A percentile compares a stretch with the other conserved stretches of the same genome.
Evolutionary conservation across 2,113 vertebrate species (phyloP).

Genomic region (Pygoscelis antarcticus): DNA sequence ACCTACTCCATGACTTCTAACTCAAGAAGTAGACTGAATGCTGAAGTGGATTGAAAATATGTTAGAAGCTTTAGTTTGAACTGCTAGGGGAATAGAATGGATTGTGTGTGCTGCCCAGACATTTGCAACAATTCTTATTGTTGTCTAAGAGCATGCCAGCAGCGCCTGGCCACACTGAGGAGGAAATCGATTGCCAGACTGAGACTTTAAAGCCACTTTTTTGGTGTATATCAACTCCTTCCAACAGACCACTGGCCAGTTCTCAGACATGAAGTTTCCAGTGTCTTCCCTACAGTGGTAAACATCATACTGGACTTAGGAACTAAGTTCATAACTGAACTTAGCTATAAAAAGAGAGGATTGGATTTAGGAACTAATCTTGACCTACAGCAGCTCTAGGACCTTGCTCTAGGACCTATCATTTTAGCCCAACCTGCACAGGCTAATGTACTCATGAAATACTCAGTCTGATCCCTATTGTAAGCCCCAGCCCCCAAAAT

Average conservation of each 20-base stretch:
- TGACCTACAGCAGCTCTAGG: neutral
- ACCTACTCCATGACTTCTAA: neutral
- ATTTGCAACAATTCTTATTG: neutral
- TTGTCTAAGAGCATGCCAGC: neutral
- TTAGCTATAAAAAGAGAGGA: neutral
- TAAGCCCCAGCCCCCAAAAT: neutral
- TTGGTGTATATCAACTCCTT: neutral
- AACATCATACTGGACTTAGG: neutral
- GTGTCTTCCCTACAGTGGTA: neutral
- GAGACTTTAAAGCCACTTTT: neutral
- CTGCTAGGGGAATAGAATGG: neutral
- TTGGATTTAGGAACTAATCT: neutral
- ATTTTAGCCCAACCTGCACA: neutral
- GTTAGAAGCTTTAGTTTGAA: slow-evolving; percentile 13
- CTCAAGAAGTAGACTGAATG: neutral
- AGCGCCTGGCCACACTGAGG: neutral
- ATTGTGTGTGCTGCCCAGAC: neutral
- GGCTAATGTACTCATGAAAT: neutral
- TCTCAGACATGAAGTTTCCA: neutral
- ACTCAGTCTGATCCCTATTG: neutral
- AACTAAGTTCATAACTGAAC: no score
- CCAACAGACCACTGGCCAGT: neutral
- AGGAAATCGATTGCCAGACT: neutral
- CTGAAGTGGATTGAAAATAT: neutral
- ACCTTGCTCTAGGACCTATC: neutral